Base-by-base conservation (phyloP, 2,888 invertebrate species). In the Drosophila mettleri region DNA sequence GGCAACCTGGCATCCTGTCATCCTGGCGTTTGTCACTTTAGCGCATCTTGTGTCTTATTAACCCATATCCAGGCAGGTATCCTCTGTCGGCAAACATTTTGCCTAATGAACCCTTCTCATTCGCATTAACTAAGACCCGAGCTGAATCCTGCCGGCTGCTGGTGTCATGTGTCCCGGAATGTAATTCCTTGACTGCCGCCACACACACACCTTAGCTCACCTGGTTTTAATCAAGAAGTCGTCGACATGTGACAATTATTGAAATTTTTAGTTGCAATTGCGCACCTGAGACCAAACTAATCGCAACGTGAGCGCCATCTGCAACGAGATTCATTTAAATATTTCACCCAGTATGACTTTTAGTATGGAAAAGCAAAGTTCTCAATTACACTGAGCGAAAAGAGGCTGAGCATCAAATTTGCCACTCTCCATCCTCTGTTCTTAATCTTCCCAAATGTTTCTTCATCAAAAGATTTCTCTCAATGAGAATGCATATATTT, bases 171-270 rank as follows among this genome's bases (percentile, higher is more conserved):
- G 64, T 10, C 55, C 64, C 49, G 36, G n/a, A 65, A 22, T 31
- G 39, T 36, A 55, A 59, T 69, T 24, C 69, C 64, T 48, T 53
- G 36, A 45, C 64, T 36, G 54, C 49, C 39, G 57, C 62, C 48
- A n/a, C n/a, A n/a, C n/a, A n/a, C 18, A 18, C 18, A 8, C 33
- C 20, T 3, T 31, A n/a, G 12, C 71, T 46, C 12, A 18, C 39
- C 84, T 77, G 57, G 69, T 70, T 79, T 83, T 83, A 83, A 87
- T 83, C 87, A 83, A 81, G 86, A 66, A 76, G 66, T 87, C 70
- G 66, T 87, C 70, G 70, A 83, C 80, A 86, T 83, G 79, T 74
- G 88, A 85, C 86, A 83, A 87, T 87, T 83, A 83, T 87, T 85
- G 83, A 87, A 83, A 81, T 64, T 79, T 65, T 65, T 48, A 73